These are phyloP conservation scores for Eilema depressum DNA, from an alignment of 2,888 invertebrate species.

Conservation along the genomic window DNA sequence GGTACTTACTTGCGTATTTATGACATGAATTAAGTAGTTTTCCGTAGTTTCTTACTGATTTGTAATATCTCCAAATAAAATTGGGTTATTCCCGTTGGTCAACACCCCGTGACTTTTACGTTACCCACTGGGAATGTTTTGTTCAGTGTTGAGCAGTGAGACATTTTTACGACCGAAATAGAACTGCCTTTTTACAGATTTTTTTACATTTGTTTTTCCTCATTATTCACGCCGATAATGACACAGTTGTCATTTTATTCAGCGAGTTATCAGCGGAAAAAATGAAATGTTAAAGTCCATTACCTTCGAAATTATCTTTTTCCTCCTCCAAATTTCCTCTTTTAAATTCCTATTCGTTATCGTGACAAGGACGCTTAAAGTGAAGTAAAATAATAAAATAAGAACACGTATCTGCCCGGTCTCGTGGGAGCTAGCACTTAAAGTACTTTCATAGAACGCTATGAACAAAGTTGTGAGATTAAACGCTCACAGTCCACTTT, in stretches of 20 bases:
- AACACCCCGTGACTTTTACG: no score
- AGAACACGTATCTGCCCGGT: slow-evolving; percentile 11
- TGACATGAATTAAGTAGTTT: background rate
- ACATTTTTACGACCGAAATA: slow-evolving; percentile 9
- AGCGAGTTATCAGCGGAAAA: slow-evolving; percentile 18
- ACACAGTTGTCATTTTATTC: slow-evolving; percentile 18
- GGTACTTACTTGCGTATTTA: background rate
- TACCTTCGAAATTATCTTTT: slow-evolving; percentile 18
- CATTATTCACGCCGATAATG: slow-evolving; percentile 17
- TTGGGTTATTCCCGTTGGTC: no score
- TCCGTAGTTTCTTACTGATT: slow-evolving; percentile 16
- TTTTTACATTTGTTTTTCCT: background rate
- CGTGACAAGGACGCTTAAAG: slow-evolving; percentile 1
- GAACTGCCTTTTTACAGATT: background rate
- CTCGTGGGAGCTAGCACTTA: slow-evolving; percentile 36
- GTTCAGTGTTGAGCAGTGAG: no score
- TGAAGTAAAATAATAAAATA: slow-evolving; percentile 33
- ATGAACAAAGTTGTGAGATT: slow-evolving; percentile 62
- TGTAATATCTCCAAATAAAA: slow-evolving; percentile 4
- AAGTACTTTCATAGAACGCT: slow-evolving; percentile 38
- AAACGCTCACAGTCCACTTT: slow-evolving; percentile 53
- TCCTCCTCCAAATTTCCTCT: slow-evolving; percentile 12
- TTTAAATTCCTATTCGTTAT: slow-evolving; percentile 8
- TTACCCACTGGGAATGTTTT: no score
- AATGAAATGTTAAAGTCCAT: slow-evolving; percentile 24